A percentile compares a stretch with the other conserved stretches of the same genome.
These are phyloP conservation scores for Amblyopsis hoosieri DNA, from an alignment of 2,797 vertebrate species.

Conservation along the genomic window DNA sequence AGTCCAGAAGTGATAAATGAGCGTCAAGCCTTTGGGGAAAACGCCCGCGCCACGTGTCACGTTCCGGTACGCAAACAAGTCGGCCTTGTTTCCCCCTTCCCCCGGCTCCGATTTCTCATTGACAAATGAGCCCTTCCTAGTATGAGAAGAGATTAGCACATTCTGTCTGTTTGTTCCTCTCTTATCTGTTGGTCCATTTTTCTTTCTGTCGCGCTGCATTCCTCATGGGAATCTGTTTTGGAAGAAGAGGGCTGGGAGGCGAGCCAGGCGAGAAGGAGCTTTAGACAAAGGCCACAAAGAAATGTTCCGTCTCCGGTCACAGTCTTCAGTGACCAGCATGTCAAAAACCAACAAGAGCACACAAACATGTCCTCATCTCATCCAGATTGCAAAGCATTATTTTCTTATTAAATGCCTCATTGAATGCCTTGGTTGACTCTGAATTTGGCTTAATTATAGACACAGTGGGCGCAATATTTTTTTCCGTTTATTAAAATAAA, in stretches of 20 bases:
- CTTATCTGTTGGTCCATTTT: neutral
- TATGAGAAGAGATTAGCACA: neutral
- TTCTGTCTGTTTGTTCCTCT: neutral
- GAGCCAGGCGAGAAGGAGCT: constrained; percentile 11
- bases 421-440: too few species aligned
- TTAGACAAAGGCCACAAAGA: constrained; percentile 30
- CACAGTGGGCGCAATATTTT: too few species aligned
- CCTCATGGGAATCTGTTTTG: neutral
- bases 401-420: too few species aligned
- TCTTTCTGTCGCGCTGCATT: neutral
- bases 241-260: constrained; percentile 1
- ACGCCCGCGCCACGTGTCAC: neutral
- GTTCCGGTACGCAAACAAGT: too few species aligned
- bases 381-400: neutral
- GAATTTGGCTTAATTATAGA: too few species aligned
- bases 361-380: constrained; percentile 1
- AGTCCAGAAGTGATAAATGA: neutral
- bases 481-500: too few species aligned
- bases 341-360: constrained; percentile 27
- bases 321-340: constrained; percentile 47
- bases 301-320: constrained; percentile 18
- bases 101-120: neutral
- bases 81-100: too few species aligned
- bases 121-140: neutral
- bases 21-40: neutral